Percentiles rank a stretch among this genome's conserved stretches.
phyloP scores from a whole-genome alignment of 2,113 vertebrate species.

The Bagarius yarrelli region DNA sequence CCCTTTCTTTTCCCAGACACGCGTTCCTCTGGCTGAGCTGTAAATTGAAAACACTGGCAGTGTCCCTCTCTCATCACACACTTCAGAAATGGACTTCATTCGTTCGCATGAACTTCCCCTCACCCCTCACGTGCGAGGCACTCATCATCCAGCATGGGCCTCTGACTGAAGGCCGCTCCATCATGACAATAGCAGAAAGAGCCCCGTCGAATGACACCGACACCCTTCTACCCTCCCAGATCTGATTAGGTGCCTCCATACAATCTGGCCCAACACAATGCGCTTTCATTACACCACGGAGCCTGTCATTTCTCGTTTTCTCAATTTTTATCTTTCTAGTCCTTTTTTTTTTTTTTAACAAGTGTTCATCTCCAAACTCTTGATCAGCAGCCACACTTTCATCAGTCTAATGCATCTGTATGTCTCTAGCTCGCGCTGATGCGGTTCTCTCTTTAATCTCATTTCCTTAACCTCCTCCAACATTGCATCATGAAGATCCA shows the following conservation, averaged over 20 bases:
- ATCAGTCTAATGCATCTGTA: slow-evolving; percentile 60
- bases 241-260: slow-evolving; percentile 56
- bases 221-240: slow-evolving; percentile 46
- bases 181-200: slow-evolving; percentile 53
- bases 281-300: slow-evolving; percentile 53
- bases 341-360: slow-evolving; percentile 46
- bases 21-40: slow-evolving; percentile 48
- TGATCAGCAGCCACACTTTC: slow-evolving; percentile 57
- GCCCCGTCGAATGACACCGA: slow-evolving; percentile 44
- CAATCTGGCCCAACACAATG: slow-evolving; percentile 53
- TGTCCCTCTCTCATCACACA: slow-evolving; percentile 52
- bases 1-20: slow-evolving; percentile 39
- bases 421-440: slow-evolving; percentile 36
- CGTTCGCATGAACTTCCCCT: slow-evolving; percentile 56
- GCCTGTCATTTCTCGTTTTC: slow-evolving; percentile 50
- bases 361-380: slow-evolving; percentile 58
- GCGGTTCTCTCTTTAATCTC: slow-evolving; percentile 53
- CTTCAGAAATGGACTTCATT: slow-evolving; percentile 59
- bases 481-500: slow-evolving; percentile 53
- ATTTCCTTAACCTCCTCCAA: slow-evolving; percentile 62
- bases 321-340: slow-evolving; percentile 33
- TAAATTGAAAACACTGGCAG: slow-evolving; percentile 57
- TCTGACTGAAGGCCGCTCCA: slow-evolving; percentile 55
- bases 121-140: slow-evolving; percentile 56
- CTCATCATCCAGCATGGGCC: slow-evolving; percentile 52